phyloP scores from a whole-genome alignment of 2,113 vertebrate genomes.

The Thamnaconus septentrionalis region DNA sequence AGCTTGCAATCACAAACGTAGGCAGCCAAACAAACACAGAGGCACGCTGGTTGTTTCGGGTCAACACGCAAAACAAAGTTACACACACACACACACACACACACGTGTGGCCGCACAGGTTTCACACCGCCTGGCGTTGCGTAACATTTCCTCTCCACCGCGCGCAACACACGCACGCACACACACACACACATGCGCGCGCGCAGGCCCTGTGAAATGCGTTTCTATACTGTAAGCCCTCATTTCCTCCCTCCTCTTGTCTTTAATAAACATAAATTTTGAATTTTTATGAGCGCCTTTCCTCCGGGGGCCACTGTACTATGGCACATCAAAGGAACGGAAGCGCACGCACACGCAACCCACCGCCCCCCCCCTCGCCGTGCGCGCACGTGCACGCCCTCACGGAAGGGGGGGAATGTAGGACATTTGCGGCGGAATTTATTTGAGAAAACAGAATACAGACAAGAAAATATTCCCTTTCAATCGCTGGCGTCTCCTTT shows the following conservation, averaged over 20 bases:
- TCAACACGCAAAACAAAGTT: slow-evolving; percentile 26
- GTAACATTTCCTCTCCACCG: too few relatives aligned
- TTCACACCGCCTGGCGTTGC: too few relatives aligned
- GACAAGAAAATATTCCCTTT: slow-evolving; percentile 36
- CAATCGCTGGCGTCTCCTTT: slow-evolving; percentile 12
- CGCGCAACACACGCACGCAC: neutral
- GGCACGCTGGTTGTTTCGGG: slow-evolving; percentile 28
- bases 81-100: neutral
- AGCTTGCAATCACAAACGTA: slow-evolving; percentile 5
- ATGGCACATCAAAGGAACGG: slow-evolving; percentile 46
- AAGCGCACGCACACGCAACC: slow-evolving; percentile 9
- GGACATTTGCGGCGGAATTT: slow-evolving; percentile 55
- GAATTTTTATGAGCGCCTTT: slow-evolving; percentile 50
- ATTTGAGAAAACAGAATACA: slow-evolving; percentile 50
- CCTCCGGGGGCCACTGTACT: slow-evolving; percentile 41
- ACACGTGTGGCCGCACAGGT: too few relatives aligned
- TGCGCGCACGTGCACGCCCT: slow-evolving; percentile 3
- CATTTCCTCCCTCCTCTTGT: slow-evolving; percentile 27
- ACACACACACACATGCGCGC: too few relatives aligned
- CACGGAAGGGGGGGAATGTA: slow-evolving; percentile 43
- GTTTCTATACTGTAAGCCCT: slow-evolving; percentile 31
- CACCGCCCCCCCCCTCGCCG: slow-evolving; percentile 20
- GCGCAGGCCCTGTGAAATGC: neutral
- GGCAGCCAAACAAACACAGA: slow-evolving; percentile 49
- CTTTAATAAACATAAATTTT: slow-evolving; percentile 62